Conservation (phyloP, 2,797 vertebrate species). For the Heterohyrax brucei region DNA sequence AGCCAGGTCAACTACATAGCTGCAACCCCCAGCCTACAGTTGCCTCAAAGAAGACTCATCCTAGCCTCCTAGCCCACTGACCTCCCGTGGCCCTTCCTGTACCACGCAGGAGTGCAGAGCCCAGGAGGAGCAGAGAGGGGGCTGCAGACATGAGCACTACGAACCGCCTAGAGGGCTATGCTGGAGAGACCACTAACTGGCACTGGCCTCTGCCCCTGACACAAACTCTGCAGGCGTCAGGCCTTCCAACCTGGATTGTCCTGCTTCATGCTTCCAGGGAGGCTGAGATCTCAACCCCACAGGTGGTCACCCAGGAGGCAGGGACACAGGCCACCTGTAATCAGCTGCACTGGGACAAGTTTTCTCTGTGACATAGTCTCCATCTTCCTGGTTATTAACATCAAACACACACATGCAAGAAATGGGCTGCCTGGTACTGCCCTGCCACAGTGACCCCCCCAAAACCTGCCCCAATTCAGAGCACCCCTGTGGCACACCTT, state of each 20-base stretch:
- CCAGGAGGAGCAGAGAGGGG: neutral
- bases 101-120: accelerated
- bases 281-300: neutral
- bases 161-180: neutral
- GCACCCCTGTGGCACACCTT: constrained; percentile 91
- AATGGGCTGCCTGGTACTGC: neutral
- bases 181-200: neutral
- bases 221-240: neutral
- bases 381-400: neutral
- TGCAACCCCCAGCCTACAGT: neutral
- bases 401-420: neutral
- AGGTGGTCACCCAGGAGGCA: neutral
- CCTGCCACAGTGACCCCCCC: neutral
- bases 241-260: neutral
- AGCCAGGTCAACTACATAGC: neutral
- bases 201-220: accelerated
- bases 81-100: neutral
- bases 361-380: neutral
- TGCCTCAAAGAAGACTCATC: neutral
- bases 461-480: neutral
- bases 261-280: neutral
- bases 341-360: neutral
- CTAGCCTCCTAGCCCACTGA: neutral
- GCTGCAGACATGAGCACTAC: neutral
- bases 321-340: neutral